Evolutionary conservation across 2,888 invertebrate species (phyloP).

Genomic region (Helicoverpa assulta): DNA sequence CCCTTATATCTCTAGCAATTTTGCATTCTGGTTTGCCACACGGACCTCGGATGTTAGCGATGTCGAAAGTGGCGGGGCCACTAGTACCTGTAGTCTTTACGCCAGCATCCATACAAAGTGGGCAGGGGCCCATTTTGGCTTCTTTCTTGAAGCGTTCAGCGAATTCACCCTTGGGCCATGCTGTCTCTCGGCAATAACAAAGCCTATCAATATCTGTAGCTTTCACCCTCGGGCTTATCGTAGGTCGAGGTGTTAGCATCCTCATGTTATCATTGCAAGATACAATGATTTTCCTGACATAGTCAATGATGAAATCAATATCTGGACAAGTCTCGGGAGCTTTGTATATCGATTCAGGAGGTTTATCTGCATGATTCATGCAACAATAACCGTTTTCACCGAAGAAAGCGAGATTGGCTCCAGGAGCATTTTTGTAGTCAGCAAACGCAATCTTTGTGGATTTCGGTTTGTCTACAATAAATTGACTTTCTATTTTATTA

Average conservation of each 20-base stretch:
- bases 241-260: conserved; percentile 84
- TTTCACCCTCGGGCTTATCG: conserved; percentile 81
- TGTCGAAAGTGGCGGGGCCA: conserved; percentile 74
- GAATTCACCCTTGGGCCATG: conserved; percentile 80
- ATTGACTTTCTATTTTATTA: conserved; percentile 79
- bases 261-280: conserved; percentile 88
- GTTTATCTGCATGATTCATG: conserved; percentile 81
- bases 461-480: conserved; percentile 73
- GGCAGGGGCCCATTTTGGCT: conserved; percentile 78
- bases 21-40: conserved; percentile 85
- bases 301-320: conserved; percentile 83
- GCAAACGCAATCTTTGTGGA: conserved; percentile 74
- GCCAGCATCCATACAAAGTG: conserved; percentile 77
- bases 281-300: conserved; percentile 83
- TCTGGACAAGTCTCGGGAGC: conserved; percentile 83
- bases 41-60: conserved; percentile 85
- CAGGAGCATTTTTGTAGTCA: conserved; percentile 83
- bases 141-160: conserved; percentile 81
- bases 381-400: conserved; percentile 84
- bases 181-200: conserved; percentile 83
- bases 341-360: conserved; percentile 81
- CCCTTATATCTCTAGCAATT: conserved; percentile 83
- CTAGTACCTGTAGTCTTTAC: conserved; percentile 63
- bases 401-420: conserved; percentile 81
- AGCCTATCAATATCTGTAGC: conserved; percentile 85